Base-by-base conservation (phyloP, 1,140 invertebrate species). In the Archivesica marissinica region DNA sequence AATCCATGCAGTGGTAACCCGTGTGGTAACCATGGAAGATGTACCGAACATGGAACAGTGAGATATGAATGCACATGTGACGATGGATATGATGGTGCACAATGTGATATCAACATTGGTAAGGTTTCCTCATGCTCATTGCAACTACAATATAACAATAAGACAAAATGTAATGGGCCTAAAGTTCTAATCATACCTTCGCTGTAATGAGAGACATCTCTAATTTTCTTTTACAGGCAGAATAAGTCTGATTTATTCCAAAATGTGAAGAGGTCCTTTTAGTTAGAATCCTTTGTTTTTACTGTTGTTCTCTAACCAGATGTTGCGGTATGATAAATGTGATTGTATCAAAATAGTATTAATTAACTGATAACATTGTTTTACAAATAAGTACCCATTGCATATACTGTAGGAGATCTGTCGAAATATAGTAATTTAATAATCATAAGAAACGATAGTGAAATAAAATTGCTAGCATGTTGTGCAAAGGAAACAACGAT, bases 31-130 rank as follows among this genome's bases (percentile, higher is more conserved):
- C 76, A n/a, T 44, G 76, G 76, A 6, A 41, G 35, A 6, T 78
- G 76, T 41, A 9, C 13, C 28, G 41, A 33, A 23, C 47, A 33
- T 44, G 76, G 56, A 17, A 23, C 41, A 41, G 54, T 64, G 17
- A 59, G 76, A n/a, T 78, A 78, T 64, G 33, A 56, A 23, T 78
- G 76, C 28, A 64, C 33, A 30, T 78, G 76, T 47, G 3, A 20
- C 9, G 38, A 59, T 44, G 76, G 76, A 25, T 78, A 61, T 64
- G 25, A 17, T 28, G 76, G 76, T 13, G 6, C 44, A 0, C 39
- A 78, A 4, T 78, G 76, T 38, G 23, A 64, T 2, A n/a, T 4
- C 15, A n/a, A 78, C n/a, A 59, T 25, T 9, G 25, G 76, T 78
- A 44, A 77, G 54, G 44, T 41, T 59, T 15, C 33, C 7, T 47